Conservation (phyloP, 1,140 invertebrate species). For the Apis dorsata region DNA sequence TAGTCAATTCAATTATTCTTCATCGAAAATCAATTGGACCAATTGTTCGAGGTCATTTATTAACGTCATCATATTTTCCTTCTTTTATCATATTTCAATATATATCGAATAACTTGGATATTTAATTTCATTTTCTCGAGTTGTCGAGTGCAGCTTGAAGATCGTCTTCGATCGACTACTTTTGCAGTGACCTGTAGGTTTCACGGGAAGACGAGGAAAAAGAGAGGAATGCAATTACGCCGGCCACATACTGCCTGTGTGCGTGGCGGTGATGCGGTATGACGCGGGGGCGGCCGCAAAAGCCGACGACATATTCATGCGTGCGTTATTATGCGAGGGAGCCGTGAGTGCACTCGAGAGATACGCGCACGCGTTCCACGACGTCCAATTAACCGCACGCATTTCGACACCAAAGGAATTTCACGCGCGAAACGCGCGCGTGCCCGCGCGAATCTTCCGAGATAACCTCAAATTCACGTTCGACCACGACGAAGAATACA, state of each 20-base stretch:
- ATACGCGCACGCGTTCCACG: constrained; percentile 60
- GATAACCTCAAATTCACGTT: not conserved
- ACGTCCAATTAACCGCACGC: constrained; percentile 62
- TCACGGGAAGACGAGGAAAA: constrained; percentile 22
- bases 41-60: accelerated
- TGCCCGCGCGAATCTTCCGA: not conserved
- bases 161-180: not conserved
- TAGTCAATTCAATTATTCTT: not conserved
- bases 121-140: not conserved
- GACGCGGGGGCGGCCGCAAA: constrained; percentile 49
- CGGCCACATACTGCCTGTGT: constrained; percentile 54
- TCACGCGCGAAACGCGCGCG: constrained; percentile 21
- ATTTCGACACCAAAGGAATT: constrained; percentile 63
- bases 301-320: constrained; percentile 67
- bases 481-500: not conserved
- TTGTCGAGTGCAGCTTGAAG: not conserved
- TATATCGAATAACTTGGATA: no score
- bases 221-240: constrained; percentile 67
- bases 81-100: no score
- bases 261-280: constrained; percentile 16
- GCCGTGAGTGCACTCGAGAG: constrained; percentile 65
- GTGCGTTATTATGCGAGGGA: constrained; percentile 65
- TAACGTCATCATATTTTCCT: not conserved
- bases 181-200: constrained; percentile 46
- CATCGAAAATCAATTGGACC: not conserved